Conservation (phyloP, 2,888 invertebrate genomes). For the Sepioteuthis lessoniana region DNA sequence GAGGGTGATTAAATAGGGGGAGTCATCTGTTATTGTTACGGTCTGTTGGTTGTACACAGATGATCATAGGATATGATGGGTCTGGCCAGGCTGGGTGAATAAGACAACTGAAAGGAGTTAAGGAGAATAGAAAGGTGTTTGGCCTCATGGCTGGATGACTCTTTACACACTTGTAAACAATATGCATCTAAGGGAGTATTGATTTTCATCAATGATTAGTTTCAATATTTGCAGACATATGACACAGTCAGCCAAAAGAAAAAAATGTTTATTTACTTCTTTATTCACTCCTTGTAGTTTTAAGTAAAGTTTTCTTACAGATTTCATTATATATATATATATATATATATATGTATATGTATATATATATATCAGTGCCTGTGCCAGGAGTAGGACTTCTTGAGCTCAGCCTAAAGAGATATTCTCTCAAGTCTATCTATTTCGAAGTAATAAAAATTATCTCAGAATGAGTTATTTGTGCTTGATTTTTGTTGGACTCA, state of each 20-base stretch:
- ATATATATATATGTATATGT: not conserved
- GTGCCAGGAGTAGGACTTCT: too few species aligned
- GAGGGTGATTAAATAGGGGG: not conserved
- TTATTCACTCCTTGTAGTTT: not conserved
- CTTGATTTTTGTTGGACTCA: too few species aligned
- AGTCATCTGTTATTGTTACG: conserved; percentile 7
- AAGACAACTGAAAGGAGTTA: not conserved
- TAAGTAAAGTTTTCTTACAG: not conserved
- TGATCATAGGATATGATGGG: not conserved
- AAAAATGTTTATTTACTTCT: not conserved
- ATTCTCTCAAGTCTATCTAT: too few species aligned
- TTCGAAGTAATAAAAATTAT: too few species aligned
- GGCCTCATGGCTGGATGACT: not conserved
- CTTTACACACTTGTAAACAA: not conserved
- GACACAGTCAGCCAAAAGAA: not conserved
- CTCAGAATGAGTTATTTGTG: too few species aligned
- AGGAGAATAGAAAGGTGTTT: not conserved
- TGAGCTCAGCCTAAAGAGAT: too few species aligned
- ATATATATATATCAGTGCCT: not conserved
- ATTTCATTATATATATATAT: not conserved
- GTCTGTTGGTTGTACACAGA: not conserved
- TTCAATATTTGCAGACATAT: not conserved
- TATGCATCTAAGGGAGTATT: not conserved
- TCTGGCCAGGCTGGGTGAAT: not conserved
- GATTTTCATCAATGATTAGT: not conserved